Conservation (phyloP, 2,888 invertebrate species). For the Trissolcus japonicus region DNA sequence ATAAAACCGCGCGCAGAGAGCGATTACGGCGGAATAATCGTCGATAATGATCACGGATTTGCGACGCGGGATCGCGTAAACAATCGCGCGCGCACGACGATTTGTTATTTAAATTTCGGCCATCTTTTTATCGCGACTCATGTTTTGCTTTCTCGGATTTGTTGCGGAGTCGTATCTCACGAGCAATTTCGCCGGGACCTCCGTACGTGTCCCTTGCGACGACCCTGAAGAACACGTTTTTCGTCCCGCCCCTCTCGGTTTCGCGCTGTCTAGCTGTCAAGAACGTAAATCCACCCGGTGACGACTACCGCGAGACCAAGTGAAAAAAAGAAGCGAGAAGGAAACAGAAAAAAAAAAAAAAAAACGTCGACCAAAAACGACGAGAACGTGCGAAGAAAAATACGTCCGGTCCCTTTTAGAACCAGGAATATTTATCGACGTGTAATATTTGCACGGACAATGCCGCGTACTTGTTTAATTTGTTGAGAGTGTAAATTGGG, state of each 20-base stretch:
- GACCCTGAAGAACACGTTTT: conserved; percentile 64
- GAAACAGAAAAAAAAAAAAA: conserved; percentile 42
- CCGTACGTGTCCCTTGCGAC: conserved; percentile 57
- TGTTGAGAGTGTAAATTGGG: conserved; percentile 71
- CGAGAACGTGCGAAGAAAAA: conserved; percentile 42
- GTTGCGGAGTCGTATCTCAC: conserved; percentile 53
- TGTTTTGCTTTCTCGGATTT: conserved; percentile 45
- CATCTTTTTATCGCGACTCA: conserved; percentile 43
- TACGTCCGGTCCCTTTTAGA: conserved; percentile 67
- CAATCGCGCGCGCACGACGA: conserved; percentile 1
- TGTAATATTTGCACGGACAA: conserved; percentile 70
- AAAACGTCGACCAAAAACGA: conserved; percentile 24
- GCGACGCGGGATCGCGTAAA: conserved; percentile 11
- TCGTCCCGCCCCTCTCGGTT: conserved; percentile 54
- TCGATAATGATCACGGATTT: conserved; percentile 2
- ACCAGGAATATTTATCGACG: conserved; percentile 72
- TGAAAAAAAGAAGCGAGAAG: conserved; percentile 13
- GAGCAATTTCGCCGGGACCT: conserved; percentile 60
- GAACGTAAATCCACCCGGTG: conserved; percentile 64
- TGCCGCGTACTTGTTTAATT: conserved; percentile 70
- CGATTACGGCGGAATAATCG: conserved; percentile 4
- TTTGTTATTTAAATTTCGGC: conserved; percentile 43
- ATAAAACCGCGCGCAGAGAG: too few relatives aligned
- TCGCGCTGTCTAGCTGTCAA: conserved; percentile 62
- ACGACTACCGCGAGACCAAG: conserved; percentile 57